Conservation (phyloP, 1,140 invertebrate genomes). For the Babylonia areolata region DNA sequence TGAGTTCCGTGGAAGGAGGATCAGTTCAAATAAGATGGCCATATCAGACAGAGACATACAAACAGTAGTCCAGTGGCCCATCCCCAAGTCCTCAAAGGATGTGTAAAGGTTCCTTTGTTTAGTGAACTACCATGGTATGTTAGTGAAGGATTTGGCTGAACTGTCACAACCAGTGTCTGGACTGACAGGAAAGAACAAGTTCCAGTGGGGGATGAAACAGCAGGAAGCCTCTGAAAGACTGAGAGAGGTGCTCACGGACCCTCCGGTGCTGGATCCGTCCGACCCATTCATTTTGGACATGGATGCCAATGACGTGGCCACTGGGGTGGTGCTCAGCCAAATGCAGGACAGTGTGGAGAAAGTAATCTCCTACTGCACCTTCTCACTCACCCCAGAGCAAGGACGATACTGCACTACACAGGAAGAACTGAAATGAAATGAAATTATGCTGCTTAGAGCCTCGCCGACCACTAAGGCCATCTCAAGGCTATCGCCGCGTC, state of each 20-base stretch:
- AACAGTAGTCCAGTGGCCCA: conserved; percentile 25
- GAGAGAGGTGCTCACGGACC: conserved; percentile 19
- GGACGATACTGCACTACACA: conserved; percentile 51
- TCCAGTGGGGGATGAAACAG: conserved; percentile 42
- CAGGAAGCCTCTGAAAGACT: conserved; percentile 48
- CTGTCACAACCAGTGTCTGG: conserved; percentile 30
- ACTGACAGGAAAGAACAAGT: conserved; percentile 9
- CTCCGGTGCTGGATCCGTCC: conserved; percentile 41
- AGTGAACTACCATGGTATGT: conserved; percentile 43
- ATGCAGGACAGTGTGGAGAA: conserved; percentile 47
- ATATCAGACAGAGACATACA: background rate
- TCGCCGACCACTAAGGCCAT: too few relatives aligned
- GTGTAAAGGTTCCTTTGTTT: conserved; percentile 37
- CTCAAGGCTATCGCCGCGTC: too few relatives aligned
- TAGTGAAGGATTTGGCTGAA: conserved; percentile 36
- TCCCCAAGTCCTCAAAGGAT: conserved; percentile 1
- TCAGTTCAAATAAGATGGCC: background rate
- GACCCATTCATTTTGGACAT: conserved; percentile 57
- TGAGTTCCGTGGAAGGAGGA: background rate
- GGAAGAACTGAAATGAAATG: too few relatives aligned
- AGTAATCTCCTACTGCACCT: conserved; percentile 45
- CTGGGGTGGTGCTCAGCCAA: conserved; percentile 40
- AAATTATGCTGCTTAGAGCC: too few relatives aligned
- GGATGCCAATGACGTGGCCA: conserved; percentile 50
- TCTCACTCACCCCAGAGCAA: conserved; percentile 36